Evolutionary conservation across 2,797 vertebrate species (phyloP), one percentile per base, ranked within the genome.

Genomic region (Epinephelus coioides): DNA sequence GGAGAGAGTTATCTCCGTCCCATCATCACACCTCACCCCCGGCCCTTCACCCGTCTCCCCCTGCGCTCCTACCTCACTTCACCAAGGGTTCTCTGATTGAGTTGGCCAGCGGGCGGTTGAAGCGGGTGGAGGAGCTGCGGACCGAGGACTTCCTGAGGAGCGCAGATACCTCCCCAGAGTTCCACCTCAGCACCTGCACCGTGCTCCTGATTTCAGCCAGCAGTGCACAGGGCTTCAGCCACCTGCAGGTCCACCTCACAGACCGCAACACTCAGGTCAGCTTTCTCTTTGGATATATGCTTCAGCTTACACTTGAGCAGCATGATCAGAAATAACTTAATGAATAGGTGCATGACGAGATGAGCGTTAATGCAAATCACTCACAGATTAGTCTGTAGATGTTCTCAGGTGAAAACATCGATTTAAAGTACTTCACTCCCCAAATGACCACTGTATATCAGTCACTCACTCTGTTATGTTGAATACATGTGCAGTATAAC

Each of bases 191-290:
- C 91, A 94, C 94, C 86, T 96, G 95, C 90, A 96, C 95, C 3
- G 92, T 96, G 69, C 85, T 95, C 60, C 88, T 91, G 51, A 96
- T 96, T 78, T 92, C 93, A 10, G 89, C 94, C 49, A 94, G 95
- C 85, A 91, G 89, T 12, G 51, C 88, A 18, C 91, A 93, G 6
- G 95, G 95, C 53, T 95, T 96, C 93, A 95, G 93, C 83, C 93
- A 96, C 79, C 93, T 96, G 88, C 95, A 96, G 88, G 95, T 96
- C 84, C 93, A 95, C 85, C 95, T 96, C 73, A 93, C 93, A 40
- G 95, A 96, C 88, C 94, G 94, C 90, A 95, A 96, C 92, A 96
- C 95, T 95, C 96, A 96, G 95, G 96, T 96, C 73, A 91, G 93
- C 76, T 9, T 47, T 73, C 38, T 80, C 34, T 63, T 47, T 6